phyloP scores from a whole-genome alignment of 2,113 vertebrate genomes.

The Alouatta palliata region DNA sequence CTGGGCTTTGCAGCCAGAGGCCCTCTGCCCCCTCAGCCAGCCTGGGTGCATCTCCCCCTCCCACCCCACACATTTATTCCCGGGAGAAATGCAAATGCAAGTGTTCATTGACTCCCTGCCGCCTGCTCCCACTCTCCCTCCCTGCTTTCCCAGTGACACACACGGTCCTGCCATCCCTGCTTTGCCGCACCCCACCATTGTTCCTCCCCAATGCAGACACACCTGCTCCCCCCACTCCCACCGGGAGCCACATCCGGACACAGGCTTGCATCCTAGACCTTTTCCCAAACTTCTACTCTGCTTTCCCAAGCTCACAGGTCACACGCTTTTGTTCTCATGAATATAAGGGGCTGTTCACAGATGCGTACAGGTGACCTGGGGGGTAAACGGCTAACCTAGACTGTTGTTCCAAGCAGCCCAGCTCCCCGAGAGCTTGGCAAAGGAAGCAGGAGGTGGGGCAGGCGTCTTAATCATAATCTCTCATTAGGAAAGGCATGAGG shows the following conservation, averaged over 20 bases:
- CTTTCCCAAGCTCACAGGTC: background rate
- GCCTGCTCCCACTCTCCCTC: background rate
- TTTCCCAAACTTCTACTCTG: background rate
- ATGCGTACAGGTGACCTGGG: background rate
- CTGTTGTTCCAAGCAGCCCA: background rate
- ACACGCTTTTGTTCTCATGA: background rate
- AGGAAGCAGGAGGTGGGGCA: background rate
- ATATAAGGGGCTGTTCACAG: background rate
- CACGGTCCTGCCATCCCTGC: too few species aligned
- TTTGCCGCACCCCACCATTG: fast-evolving
- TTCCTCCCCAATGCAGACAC: background rate
- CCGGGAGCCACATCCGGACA: background rate
- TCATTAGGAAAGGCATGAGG: conserved; percentile 42
- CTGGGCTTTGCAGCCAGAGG: background rate
- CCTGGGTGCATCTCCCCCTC: fast-evolving
- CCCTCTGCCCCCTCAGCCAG: background rate
- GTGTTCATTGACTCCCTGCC: background rate
- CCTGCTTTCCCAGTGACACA: background rate
- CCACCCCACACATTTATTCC: background rate
- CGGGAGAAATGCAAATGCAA: background rate
- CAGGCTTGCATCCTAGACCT: background rate
- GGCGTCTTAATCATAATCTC: background rate
- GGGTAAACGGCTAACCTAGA: background rate
- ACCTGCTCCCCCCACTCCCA: fast-evolving
- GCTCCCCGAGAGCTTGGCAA: background rate